Conservation (phyloP, 1,140 invertebrate species). For the Leguminivora glycinivorella region DNA sequence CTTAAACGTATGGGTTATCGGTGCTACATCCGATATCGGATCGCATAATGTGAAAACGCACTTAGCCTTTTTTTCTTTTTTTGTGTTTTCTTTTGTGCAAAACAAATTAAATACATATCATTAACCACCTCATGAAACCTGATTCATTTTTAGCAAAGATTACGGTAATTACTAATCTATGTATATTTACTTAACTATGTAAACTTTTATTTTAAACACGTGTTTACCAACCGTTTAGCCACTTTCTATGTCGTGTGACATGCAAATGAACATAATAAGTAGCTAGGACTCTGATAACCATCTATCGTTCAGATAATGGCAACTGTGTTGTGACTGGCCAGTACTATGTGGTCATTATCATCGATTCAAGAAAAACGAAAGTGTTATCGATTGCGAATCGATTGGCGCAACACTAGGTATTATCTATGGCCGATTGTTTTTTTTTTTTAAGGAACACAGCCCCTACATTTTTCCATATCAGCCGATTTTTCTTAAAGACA, state of each 20-base stretch:
- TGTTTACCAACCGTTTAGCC: slow-evolving; percentile 9
- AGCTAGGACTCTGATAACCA: slow-evolving; percentile 2
- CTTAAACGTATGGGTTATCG: no score
- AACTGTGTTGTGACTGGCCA: not conserved
- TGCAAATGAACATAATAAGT: slow-evolving; percentile 44
- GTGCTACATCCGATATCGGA: no score
- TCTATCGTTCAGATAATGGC: slow-evolving; percentile 19
- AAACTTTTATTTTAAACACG: slow-evolving; percentile 2
- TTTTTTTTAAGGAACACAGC: no score
- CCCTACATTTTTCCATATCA: no score
- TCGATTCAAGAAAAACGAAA: slow-evolving; percentile 23
- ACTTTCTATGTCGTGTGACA: slow-evolving; percentile 41
- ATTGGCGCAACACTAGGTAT: not conserved
- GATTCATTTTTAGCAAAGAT: not conserved
- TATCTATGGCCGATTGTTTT: not conserved
- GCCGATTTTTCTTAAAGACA: no score
- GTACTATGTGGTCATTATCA: slow-evolving; percentile 13
- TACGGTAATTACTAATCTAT: not conserved
- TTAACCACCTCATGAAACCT: not conserved
- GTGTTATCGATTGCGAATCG: slow-evolving; percentile 14
- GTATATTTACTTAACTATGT: not conserved
- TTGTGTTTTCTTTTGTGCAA: no score
- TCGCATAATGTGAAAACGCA: no score
- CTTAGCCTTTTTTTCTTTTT: no score
- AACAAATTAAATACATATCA: not conserved